phyloP scores from a whole-genome alignment of 2,888 invertebrate genomes.

The Cryptops parisi region DNA sequence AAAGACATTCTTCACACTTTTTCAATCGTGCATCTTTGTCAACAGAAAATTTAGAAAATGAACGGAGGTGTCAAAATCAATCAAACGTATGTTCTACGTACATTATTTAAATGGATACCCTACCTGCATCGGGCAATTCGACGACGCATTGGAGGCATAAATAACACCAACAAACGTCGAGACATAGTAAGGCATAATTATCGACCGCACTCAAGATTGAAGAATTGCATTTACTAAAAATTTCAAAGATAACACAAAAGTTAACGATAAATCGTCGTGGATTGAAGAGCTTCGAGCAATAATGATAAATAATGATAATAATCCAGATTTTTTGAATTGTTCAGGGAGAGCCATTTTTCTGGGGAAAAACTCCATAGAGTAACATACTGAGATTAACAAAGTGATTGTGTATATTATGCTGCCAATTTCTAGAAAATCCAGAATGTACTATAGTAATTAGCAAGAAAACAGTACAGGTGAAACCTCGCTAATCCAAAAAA shows the following conservation, averaged over 20 bases:
- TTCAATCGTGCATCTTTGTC: slow-evolving; percentile 42
- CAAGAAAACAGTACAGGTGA: too few species aligned
- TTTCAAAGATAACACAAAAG: not conserved
- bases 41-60: not conserved
- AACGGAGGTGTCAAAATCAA: not conserved
- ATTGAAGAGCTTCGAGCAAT: too few species aligned
- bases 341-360: too few species aligned
- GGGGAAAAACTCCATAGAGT: too few species aligned
- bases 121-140: slow-evolving; percentile 53
- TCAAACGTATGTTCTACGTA: not conserved
- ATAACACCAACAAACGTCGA: slow-evolving; percentile 85
- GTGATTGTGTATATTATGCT: too few species aligned
- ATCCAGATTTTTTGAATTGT: too few species aligned
- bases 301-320: too few species aligned
- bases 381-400: too few species aligned
- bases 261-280: too few species aligned
- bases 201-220: slow-evolving; percentile 54
- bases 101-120: slow-evolving; percentile 2
- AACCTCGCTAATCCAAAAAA: too few species aligned
- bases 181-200: slow-evolving; percentile 65
- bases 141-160: slow-evolving; percentile 54
- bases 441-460: too few species aligned
- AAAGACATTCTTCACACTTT: slow-evolving; percentile 50
- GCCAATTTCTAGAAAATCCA: too few species aligned
- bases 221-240: slow-evolving; percentile 46